These are phyloP conservation scores for Asobara japonica DNA, from an alignment of 1,140 invertebrate genomes.

Conservation along the genomic window DNA sequence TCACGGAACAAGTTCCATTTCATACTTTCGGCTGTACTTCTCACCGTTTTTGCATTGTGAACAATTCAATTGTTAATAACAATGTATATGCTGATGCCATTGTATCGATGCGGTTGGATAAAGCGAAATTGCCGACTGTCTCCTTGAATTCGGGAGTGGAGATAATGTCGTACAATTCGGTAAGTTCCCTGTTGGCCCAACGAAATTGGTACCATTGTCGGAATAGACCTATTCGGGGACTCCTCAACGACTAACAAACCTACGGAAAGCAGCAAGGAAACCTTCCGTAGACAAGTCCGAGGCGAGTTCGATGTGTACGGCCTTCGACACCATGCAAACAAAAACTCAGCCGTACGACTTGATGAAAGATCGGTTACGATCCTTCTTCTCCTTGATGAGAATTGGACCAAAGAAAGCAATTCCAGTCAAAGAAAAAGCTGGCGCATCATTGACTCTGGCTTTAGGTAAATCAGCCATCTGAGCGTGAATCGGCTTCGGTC, in stretches of 20 bases:
- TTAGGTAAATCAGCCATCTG: slow-evolving; percentile 3
- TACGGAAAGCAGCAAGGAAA: slow-evolving; percentile 44
- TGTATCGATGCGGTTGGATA: no score
- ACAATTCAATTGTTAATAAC: no score
- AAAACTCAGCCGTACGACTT: slow-evolving; percentile 1
- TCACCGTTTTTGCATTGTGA: no score
- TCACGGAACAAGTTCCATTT: no score
- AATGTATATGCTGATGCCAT: no score
- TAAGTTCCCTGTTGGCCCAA: slow-evolving; percentile 25
- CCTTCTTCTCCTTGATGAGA: neutral
- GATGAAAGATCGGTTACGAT: neutral
- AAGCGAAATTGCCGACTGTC: no score
- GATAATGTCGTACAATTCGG: neutral
- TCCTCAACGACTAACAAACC: slow-evolving; percentile 44
- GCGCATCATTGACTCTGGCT: neutral
- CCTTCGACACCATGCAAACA: slow-evolving; percentile 1
- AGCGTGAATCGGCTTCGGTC: neutral
- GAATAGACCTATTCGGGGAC: slow-evolving; percentile 21
- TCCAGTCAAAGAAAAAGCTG: neutral
- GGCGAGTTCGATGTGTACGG: neutral
- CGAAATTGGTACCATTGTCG: slow-evolving; percentile 35
- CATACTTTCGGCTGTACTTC: no score
- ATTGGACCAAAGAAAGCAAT: neutral
- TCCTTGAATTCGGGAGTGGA: neutral
- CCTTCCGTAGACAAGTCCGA: slow-evolving; percentile 27